These are phyloP conservation scores for Gymnocypris eckloni DNA, from an alignment of 2,797 vertebrate genomes.

Conservation along the genomic window DNA sequence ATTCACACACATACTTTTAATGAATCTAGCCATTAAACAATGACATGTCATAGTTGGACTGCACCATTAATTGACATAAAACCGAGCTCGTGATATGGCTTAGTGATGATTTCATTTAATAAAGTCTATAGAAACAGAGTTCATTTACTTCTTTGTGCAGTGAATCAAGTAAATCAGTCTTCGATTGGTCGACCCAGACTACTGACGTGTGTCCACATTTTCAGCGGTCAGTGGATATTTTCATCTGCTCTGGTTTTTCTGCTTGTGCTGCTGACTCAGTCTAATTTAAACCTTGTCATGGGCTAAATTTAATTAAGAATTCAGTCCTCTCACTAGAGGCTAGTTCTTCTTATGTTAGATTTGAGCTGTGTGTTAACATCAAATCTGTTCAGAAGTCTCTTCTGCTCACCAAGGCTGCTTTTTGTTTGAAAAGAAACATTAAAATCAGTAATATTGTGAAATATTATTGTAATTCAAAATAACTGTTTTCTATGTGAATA, in stretches of 20 bases:
- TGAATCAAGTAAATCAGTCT: background rate
- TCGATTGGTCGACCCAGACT: background rate
- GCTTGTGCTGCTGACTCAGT: constrained; percentile 17
- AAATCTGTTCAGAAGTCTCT: background rate
- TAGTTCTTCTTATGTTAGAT: background rate
- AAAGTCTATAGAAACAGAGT: background rate
- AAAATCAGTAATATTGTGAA: background rate
- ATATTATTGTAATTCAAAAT: background rate
- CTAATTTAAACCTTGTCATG: constrained; percentile 20
- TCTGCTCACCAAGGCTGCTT: background rate
- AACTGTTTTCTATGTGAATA: background rate
- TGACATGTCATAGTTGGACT: background rate
- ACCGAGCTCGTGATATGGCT: background rate
- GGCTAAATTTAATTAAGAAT: constrained; percentile 46
- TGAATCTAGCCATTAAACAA: background rate
- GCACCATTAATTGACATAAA: background rate
- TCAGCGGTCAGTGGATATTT: background rate
- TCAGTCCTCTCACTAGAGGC: background rate
- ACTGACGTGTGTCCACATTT: background rate
- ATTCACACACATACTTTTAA: background rate
- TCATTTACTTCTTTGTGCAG: background rate
- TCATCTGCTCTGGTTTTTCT: constrained; percentile 10
- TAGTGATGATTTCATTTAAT: background rate
- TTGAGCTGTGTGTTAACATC: background rate
- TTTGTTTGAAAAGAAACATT: background rate